Evolutionary conservation across 1,140 invertebrate species (phyloP), one percentile per base, ranked within the genome.

Genomic region (Drosophila sp.): DNA sequence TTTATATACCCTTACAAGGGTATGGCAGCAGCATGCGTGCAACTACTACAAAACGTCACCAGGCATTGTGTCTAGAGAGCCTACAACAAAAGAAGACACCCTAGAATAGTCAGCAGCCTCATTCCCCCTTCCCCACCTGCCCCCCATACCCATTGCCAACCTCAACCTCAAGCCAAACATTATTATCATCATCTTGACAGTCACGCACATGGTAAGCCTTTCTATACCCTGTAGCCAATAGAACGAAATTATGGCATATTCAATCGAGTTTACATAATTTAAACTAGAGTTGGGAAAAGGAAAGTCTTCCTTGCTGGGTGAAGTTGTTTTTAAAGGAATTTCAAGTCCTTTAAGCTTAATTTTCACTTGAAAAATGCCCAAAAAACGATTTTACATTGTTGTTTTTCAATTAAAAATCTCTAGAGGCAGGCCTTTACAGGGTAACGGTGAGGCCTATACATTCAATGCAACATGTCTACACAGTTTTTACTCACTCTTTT

Each of bases 151-250:
- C 40, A n/a, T 41, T 23, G 6, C 44, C 23, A 47, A 47, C 44
- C 44, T 50, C 44, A 50, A 50, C 44, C 44, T 27, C 2, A 50
- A 50, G 23, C 10, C 23, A 11, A 50, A 50, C 23, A 27, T 50
- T 50, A 50, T 27, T 50, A 50, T 50, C 44, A 50, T 50, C 44
- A 27, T 50, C 23, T 10, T 50, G 44, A 50, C 23, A 50, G 44
- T 50, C 44, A 50, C 44, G 44, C 44, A 50, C 44, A 50, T 50
- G 44, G 25, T 27, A 50, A 50, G 44, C 44, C 44, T 50, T 50
- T 50, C 3, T 1, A 50, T 50, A 50, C 23, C 7, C 44, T 50
- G 0, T 3, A 44, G 8, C 25, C 44, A 50, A 27, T 50, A 23
- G 6, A 50, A 25, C 44, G 25, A 25, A 44, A 44, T 23, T 17